Conservation (phyloP, 2,113 vertebrate genomes). For the Petrocephalus zakoni region DNA sequence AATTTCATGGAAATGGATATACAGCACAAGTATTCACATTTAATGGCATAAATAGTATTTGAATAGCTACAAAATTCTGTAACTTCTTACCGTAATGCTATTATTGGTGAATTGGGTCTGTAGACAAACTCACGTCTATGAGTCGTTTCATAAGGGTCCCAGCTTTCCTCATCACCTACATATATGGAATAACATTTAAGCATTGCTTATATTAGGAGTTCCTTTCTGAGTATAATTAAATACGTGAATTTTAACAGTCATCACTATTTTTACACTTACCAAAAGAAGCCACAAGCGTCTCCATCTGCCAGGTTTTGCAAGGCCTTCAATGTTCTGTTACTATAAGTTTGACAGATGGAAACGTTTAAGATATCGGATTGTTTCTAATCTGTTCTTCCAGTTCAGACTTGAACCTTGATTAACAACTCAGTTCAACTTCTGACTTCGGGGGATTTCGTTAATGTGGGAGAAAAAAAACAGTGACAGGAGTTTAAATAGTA, state of each 20-base stretch:
- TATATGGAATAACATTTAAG: neutral
- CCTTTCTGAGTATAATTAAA: neutral
- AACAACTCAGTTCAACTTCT: neutral
- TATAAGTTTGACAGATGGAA: neutral
- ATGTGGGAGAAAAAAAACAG: neutral
- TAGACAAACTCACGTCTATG: slow-evolving; percentile 57
- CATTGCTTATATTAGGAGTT: neutral
- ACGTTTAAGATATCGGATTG: neutral
- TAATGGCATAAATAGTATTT: neutral
- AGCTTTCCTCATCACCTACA: slow-evolving; percentile 28
- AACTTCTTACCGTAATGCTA: slow-evolving; percentile 51
- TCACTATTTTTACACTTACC: neutral
- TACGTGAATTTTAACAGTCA: neutral
- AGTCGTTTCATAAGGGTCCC: slow-evolving; percentile 69
- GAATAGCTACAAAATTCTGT: neutral
- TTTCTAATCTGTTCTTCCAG: neutral
- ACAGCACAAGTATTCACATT: neutral
- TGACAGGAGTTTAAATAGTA: neutral
- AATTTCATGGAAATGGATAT: neutral
- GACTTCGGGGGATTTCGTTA: neutral
- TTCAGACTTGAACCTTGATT: neutral
- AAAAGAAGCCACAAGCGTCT: neutral
- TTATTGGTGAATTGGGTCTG: slow-evolving; percentile 36
- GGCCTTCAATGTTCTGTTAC: neutral
- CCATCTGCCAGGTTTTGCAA: neutral